Evolutionary conservation across 2,888 invertebrate species (phyloP).

Genomic region (Sussaba pulchella): DNA sequence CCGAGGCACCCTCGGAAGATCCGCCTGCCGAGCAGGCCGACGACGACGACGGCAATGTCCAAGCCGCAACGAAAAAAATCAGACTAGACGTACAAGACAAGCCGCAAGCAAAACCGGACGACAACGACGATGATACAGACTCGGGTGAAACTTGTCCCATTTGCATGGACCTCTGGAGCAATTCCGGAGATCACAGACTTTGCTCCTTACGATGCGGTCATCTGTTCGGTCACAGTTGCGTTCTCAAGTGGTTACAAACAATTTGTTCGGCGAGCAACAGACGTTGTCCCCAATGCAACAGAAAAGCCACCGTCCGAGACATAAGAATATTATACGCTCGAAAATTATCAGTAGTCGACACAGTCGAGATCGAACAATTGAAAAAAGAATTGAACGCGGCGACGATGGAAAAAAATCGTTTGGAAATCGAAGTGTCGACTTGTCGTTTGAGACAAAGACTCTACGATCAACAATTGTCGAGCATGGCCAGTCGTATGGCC

Average conservation of each 20-base stretch:
- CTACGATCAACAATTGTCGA: conserved; percentile 82
- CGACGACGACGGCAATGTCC: conserved; percentile 31
- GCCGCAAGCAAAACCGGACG: background rate
- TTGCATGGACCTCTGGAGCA: conserved; percentile 95
- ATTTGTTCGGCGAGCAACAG: conserved; percentile 85
- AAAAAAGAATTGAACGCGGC: conserved; percentile 75
- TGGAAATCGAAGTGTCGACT: conserved; percentile 88
- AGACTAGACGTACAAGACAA: conserved; percentile 42
- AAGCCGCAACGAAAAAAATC: conserved; percentile 26
- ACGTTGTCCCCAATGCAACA: conserved; percentile 95
- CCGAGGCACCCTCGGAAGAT: background rate
- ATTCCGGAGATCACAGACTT: conserved; percentile 93
- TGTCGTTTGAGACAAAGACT: conserved; percentile 83
- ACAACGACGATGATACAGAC: conserved; percentile 59
- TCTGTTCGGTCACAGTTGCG: conserved; percentile 94
- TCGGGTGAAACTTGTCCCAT: conserved; percentile 89
- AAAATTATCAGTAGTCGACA: conserved; percentile 91
- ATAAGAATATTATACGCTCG: conserved; percentile 93
- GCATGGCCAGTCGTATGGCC: conserved; percentile 76
- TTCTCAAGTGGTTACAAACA: conserved; percentile 90
- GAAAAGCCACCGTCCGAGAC: conserved; percentile 88
- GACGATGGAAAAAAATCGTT: conserved; percentile 86
- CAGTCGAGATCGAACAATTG: conserved; percentile 89
- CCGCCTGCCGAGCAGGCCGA: background rate
- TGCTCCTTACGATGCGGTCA: conserved; percentile 97